Evolutionary conservation across 2,113 vertebrate species (phyloP).

Genomic region (Tragulus kanchil): DNA sequence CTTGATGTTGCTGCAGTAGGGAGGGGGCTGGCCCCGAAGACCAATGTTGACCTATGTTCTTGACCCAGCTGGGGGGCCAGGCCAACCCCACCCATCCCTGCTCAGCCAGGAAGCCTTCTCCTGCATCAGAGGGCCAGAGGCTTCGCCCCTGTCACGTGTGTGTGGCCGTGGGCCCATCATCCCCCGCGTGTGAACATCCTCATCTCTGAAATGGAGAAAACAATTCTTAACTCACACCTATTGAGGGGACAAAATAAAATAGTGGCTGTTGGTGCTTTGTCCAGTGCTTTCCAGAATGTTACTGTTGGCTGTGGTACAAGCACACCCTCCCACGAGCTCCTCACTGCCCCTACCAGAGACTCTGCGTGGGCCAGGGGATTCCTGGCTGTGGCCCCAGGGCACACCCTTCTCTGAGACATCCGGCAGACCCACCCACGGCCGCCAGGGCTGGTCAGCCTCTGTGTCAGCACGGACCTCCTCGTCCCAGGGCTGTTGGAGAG

Average conservation of each 20-base stretch:
- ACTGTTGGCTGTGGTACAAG: not conserved
- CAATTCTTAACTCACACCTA: not conserved
- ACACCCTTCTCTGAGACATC: not conserved
- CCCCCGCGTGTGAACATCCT: not conserved
- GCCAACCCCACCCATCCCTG: not conserved
- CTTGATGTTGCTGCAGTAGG: not conserved
- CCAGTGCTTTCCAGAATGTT: not conserved
- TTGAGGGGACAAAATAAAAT: not conserved
- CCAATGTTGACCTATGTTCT: not conserved
- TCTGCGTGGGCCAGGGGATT: not conserved
- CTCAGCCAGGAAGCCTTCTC: not conserved
- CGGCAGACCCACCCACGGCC: too few species aligned
- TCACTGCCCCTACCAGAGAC: not conserved
- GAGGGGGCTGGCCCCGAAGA: not conserved
- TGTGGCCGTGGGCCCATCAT: not conserved
- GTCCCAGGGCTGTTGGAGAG: not conserved
- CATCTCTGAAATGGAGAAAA: slow-evolving; percentile 11
- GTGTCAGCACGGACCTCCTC: not conserved
- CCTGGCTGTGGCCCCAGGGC: not conserved
- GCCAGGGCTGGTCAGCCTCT: too few species aligned
- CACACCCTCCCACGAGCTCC: not conserved
- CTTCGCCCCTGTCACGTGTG: not conserved
- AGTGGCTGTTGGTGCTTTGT: not conserved
- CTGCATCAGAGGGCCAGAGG: not conserved
- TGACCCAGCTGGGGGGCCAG: not conserved